These are phyloP conservation scores for Zeuzera pyrina DNA, from an alignment of 2,888 invertebrate genomes.

Conservation along the genomic window DNA sequence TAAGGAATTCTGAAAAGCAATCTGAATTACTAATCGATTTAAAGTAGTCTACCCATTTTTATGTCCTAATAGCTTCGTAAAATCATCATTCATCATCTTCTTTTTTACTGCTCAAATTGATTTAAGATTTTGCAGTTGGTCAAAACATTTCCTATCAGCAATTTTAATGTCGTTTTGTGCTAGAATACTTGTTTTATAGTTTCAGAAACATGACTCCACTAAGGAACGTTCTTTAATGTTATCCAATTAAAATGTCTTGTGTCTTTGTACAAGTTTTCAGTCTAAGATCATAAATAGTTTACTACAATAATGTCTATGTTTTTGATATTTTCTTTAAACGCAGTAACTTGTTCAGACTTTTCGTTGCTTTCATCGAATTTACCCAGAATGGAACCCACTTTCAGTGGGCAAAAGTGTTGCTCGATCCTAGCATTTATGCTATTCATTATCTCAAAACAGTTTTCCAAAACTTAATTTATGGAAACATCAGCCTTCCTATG, in stretches of 20 bases:
- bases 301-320: constrained; percentile 11
- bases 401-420: constrained; percentile 9
- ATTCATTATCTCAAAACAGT: constrained; percentile 8
- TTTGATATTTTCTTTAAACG: constrained; percentile 10
- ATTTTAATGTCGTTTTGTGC: constrained; percentile 9
- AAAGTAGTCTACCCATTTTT: constrained; percentile 12
- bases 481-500: constrained; percentile 7
- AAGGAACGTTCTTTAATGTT: constrained; percentile 9
- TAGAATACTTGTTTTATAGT: constrained; percentile 10
- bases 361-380: constrained; percentile 7
- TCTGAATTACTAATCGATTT: constrained; percentile 7
- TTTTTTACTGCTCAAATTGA: constrained; percentile 4
- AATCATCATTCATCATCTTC: constrained; percentile 8
- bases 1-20: constrained; percentile 7
- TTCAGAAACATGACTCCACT: constrained; percentile 10
- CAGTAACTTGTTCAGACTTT: constrained; percentile 6
- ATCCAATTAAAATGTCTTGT: constrained; percentile 9
- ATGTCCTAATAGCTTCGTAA: constrained; percentile 9
- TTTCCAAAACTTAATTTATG: constrained; percentile 8
- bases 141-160: constrained; percentile 11
- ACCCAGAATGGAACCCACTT: constrained; percentile 7
- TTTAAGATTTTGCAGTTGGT: constrained; percentile 9
- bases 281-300: constrained; percentile 11
- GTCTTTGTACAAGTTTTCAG: constrained; percentile 11
- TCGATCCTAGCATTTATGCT: constrained; percentile 7